Evolutionary conservation across 2,797 vertebrate species (phyloP).

Genomic region (Peromyscus melanophrys): DNA sequence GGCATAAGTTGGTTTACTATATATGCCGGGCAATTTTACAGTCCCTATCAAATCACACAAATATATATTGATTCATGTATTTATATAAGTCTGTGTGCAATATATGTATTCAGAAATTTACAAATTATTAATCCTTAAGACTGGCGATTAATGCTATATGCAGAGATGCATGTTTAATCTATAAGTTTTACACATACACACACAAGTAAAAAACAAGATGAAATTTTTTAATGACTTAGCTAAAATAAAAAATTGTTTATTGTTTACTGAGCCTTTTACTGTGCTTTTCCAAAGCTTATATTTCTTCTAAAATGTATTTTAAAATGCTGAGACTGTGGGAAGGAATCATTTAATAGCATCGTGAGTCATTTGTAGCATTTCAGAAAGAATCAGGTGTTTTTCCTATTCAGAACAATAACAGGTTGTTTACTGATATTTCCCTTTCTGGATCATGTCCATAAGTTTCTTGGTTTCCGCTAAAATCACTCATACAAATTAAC

Average conservation of each 20-base stretch:
- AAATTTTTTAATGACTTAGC: conserved; percentile 57
- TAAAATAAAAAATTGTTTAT: conserved; percentile 12
- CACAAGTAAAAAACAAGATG: neutral
- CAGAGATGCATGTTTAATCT: neutral
- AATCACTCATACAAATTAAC: conserved; percentile 71
- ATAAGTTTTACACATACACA: neutral
- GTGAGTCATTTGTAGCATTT: conserved; percentile 65
- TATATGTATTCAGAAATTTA: neutral
- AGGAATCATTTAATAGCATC: conserved; percentile 57
- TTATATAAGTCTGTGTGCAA: neutral
- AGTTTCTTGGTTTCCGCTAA: conserved; percentile 67
- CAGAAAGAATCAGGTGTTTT: conserved; percentile 61
- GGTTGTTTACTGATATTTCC: conserved; percentile 61
- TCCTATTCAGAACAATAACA: conserved; percentile 48
- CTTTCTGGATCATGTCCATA: conserved; percentile 65
- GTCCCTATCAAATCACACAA: neutral
- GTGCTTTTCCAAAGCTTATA: neutral
- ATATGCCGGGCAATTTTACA: neutral
- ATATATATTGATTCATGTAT: neutral
- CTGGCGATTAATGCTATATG: neutral
- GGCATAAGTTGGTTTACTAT: neutral
- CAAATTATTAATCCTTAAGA: neutral
- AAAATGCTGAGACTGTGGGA: conserved; percentile 56
- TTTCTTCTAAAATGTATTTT: conserved; percentile 50
- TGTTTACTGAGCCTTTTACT: neutral